Conservation (phyloP, 2,797 vertebrate genomes). For the Urosaurus nigricauda region DNA sequence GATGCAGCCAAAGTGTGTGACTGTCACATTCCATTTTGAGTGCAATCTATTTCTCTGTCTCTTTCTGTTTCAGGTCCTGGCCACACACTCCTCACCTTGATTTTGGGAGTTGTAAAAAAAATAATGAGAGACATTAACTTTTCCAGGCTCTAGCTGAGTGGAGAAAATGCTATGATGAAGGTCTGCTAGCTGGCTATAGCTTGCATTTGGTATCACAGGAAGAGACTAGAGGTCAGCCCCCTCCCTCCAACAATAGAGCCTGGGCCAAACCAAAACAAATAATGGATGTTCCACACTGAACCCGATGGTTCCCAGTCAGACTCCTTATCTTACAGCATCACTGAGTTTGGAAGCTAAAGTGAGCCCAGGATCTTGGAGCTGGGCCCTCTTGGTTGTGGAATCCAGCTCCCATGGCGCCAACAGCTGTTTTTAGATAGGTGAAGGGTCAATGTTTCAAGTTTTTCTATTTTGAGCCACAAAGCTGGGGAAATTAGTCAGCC, state of each 20-base stretch:
- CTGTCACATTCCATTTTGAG: too few relatives aligned
- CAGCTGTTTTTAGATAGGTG: conserved; percentile 68
- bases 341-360: not conserved
- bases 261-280: not conserved
- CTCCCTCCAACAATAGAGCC: not conserved
- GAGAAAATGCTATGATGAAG: not conserved
- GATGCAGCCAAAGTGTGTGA: not conserved
- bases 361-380: not conserved
- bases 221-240: not conserved
- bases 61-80: too few relatives aligned
- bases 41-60: too few relatives aligned
- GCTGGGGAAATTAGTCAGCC: conserved; percentile 64
- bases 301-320: not conserved
- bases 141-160: not conserved
- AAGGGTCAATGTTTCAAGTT: conserved; percentile 69
- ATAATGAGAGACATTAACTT: not conserved
- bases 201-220: not conserved
- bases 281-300: conserved; percentile 4
- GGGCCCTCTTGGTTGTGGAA: conserved; percentile 37
- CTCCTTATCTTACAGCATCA: not conserved
- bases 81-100: not conserved
- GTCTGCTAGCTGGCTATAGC: not conserved
- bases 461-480: conserved; percentile 74
- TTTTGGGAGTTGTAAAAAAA: not conserved
- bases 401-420: conserved; percentile 63